Percentiles rank a stretch among this genome's conserved stretches.
phyloP scores from a whole-genome alignment of 1,140 invertebrate species.

The Aphidius gifuensis region DNA sequence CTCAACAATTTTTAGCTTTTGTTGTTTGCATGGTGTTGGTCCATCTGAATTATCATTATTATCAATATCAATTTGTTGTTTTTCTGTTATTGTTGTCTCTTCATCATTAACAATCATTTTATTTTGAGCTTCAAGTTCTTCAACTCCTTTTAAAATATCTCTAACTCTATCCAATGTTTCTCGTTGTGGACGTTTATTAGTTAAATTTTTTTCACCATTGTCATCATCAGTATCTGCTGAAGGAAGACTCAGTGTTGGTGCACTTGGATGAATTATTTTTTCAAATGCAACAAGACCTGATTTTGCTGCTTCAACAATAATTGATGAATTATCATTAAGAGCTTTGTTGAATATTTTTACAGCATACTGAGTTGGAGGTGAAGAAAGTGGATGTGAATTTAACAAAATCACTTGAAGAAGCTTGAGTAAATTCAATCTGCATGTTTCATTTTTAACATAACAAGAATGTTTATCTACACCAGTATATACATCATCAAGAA shows the following conservation, averaged over 20 bases:
- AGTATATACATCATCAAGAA: conserved; percentile 38
- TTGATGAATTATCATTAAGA: conserved; percentile 31
- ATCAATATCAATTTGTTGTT: background rate
- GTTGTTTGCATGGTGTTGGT: conserved; percentile 16
- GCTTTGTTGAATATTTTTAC: conserved; percentile 42
- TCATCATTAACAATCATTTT: background rate
- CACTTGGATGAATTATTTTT: conserved; percentile 42
- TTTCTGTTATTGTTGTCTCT: background rate
- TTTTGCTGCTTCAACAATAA: conserved; percentile 37
- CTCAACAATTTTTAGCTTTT: conserved; percentile 11
- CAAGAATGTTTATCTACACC: conserved; percentile 27
- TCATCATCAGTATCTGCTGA: background rate
- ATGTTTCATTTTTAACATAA: conserved; percentile 33
- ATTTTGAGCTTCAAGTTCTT: background rate
- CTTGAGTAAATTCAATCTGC: conserved; percentile 39
- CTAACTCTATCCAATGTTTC: background rate
- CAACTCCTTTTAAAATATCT: background rate
- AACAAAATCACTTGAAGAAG: conserved; percentile 35
- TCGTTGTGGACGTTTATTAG: background rate
- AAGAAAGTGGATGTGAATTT: conserved; percentile 34
- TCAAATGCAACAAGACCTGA: conserved; percentile 33
- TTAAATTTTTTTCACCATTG: background rate
- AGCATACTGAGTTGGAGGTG: conserved; percentile 35
- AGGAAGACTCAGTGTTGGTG: conserved; percentile 34
- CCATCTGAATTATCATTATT: conserved; percentile 4